Evolutionary conservation across 2,797 vertebrate genomes (phyloP).

Genomic region (Notoglanidium macrostoma): DNA sequence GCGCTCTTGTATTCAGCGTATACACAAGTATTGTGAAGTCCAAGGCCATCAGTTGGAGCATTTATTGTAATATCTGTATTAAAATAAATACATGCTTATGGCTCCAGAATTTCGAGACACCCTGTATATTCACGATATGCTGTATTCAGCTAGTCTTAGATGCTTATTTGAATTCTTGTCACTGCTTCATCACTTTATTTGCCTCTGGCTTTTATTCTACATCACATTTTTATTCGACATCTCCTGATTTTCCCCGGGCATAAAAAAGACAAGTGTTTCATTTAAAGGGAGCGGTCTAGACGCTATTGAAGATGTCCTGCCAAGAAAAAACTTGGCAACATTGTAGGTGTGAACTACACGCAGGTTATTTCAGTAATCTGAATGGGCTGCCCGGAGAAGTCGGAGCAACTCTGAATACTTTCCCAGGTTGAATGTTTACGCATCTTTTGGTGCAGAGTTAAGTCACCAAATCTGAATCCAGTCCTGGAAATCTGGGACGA

Average conservation of each 20-base stretch:
- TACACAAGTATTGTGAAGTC: too few species aligned
- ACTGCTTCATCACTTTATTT: not conserved
- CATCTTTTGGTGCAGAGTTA: not conserved
- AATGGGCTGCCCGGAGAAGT: not conserved
- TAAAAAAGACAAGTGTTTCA: not conserved
- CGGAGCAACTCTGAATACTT: not conserved
- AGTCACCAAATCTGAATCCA: not conserved
- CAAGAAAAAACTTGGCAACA: conserved; percentile 14
- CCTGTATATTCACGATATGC: not conserved
- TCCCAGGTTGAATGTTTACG: not conserved
- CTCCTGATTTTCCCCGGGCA: not conserved
- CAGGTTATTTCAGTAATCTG: conserved; percentile 22
- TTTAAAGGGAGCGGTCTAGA: not conserved
- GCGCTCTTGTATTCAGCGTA: too few species aligned
- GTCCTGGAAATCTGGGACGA: not conserved
- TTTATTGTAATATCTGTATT: too few species aligned
- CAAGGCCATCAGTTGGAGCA: too few species aligned
- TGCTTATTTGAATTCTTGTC: not conserved
- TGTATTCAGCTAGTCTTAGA: not conserved
- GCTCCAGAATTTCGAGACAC: too few species aligned
- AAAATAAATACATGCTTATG: too few species aligned
- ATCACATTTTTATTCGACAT: not conserved
- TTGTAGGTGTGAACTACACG: conserved; percentile 4
- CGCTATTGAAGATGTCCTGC: not conserved
- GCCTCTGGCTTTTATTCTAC: not conserved